phyloP scores from a whole-genome alignment of 2,888 invertebrate genomes.

The Dicranocentrus wangi region DNA sequence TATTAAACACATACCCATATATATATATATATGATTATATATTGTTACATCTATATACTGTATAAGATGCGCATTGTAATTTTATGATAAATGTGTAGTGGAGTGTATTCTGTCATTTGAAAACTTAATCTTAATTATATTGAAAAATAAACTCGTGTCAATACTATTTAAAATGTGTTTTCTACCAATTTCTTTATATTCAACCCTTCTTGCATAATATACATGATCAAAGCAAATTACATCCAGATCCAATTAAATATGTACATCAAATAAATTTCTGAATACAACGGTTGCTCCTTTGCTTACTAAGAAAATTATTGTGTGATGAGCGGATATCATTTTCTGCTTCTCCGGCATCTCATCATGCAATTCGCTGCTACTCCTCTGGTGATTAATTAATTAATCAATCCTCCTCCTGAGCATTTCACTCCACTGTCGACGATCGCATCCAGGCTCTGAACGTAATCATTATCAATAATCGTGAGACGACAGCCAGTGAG shows the following conservation, averaged over 20 bases:
- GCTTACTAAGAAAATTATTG: too few relatives aligned
- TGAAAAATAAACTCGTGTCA: slow-evolving; percentile 54
- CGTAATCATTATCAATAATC: too few relatives aligned
- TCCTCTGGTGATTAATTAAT: neutral
- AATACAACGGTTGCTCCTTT: too few relatives aligned
- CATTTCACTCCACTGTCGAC: too few relatives aligned
- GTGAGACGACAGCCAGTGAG: too few relatives aligned
- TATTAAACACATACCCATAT: neutral
- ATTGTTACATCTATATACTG: slow-evolving; percentile 22
- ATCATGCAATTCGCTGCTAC: neutral
- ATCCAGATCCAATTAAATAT: too few relatives aligned
- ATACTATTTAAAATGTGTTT: slow-evolving; percentile 25
- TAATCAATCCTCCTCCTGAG: too few relatives aligned
- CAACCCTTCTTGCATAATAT: neutral
- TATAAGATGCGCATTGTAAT: slow-evolving; percentile 52
- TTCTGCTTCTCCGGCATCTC: too few relatives aligned
- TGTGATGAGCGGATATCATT: too few relatives aligned
- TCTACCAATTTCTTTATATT: neutral
- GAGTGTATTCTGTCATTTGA: slow-evolving; percentile 55
- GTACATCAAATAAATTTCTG: too few relatives aligned
- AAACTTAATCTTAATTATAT: slow-evolving; percentile 48
- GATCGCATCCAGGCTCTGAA: too few relatives aligned
- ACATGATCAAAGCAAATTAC: too few relatives aligned
- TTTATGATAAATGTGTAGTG: slow-evolving; percentile 51
- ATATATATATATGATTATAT: slow-evolving; percentile 3